Evolutionary conservation across 2,113 vertebrate species (phyloP).

Genomic region (Accipiter virgatus): DNA sequence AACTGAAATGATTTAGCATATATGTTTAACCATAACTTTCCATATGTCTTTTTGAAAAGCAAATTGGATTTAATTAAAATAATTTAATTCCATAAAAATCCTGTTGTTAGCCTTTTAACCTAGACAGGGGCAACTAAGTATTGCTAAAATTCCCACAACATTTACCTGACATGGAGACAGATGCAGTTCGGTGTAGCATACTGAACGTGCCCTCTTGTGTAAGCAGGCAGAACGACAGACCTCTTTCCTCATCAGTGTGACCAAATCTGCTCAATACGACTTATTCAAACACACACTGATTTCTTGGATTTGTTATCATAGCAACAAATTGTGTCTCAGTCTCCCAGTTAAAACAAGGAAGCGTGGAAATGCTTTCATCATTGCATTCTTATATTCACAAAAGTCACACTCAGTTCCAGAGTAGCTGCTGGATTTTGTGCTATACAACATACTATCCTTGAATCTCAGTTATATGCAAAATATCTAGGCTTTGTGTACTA

Average conservation of each 20-base stretch:
- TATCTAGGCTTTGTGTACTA: neutral
- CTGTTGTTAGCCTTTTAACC: neutral
- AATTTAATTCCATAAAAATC: neutral
- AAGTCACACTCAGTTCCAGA: neutral
- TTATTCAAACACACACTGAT: neutral
- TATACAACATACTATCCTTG: neutral
- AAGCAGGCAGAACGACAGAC: neutral
- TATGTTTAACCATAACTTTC: neutral
- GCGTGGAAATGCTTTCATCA: neutral
- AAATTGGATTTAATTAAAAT: neutral
- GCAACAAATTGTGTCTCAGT: neutral
- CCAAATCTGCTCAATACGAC: neutral
- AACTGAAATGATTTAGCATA: neutral
- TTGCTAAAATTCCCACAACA: neutral
- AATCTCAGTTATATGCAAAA: neutral
- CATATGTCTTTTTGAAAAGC: neutral
- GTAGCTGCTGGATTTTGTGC: neutral
- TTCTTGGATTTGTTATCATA: neutral
- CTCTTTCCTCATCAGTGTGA: fast-evolving
- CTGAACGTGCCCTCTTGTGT: constrained; percentile 32
- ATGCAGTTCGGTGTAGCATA: neutral
- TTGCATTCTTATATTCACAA: neutral
- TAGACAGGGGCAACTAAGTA: neutral
- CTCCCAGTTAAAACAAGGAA: neutral
- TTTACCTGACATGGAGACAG: neutral